Conservation (phyloP, 2,797 vertebrate species). For the Hydrocynus forskahlii region DNA sequence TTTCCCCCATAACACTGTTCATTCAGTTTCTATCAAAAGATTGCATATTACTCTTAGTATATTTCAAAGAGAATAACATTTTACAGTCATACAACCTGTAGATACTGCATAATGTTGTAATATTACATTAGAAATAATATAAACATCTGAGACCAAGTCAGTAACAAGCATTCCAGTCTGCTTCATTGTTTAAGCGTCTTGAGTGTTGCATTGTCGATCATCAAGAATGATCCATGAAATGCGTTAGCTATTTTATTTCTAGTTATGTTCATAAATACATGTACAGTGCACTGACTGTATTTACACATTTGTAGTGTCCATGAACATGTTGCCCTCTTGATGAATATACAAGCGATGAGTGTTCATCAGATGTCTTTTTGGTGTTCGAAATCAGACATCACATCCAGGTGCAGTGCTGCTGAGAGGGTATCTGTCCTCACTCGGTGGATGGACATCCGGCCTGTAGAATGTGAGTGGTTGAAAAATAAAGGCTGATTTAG, state of each 20-base stretch:
- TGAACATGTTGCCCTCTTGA: background rate
- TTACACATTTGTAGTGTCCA: constrained; percentile 32
- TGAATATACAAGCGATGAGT: background rate
- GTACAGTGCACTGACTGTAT: constrained; percentile 13
- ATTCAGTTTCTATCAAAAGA: background rate
- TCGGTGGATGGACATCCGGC: background rate
- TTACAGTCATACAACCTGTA: background rate
- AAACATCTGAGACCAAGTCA: background rate
- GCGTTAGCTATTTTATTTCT: constrained; percentile 18
- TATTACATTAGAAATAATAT: background rate
- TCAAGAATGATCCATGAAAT: constrained; percentile 5
- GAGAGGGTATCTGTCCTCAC: background rate
- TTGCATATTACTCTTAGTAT: background rate
- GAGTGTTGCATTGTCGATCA: background rate
- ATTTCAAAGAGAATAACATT: background rate
- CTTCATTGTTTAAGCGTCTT: background rate
- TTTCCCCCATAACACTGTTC: background rate
- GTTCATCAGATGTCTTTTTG: constrained; percentile 15
- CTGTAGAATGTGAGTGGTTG: constrained; percentile 27
- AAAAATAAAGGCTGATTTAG: background rate
- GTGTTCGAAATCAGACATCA: background rate
- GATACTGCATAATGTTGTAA: background rate
- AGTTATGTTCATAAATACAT: constrained; percentile 18
- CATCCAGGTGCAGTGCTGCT: constrained; percentile 22
- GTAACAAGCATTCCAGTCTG: background rate